Evolutionary conservation across 2,888 invertebrate species (phyloP).

Genomic region (Ecliptopera silaceata): DNA sequence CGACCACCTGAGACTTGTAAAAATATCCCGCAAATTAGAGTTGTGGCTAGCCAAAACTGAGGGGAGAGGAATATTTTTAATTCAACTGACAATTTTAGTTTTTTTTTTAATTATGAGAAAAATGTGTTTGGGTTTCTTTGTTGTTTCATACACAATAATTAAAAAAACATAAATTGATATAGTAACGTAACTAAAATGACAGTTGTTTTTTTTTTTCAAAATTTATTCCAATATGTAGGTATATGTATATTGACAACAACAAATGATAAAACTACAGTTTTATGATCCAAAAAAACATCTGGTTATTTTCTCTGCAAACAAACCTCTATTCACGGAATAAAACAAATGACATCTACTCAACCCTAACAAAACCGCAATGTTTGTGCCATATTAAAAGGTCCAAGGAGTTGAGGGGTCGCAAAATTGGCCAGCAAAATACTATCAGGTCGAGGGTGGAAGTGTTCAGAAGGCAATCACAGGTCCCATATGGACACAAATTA

Average conservation of each 20-base stretch:
- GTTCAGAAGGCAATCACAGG: slow-evolving; percentile 78
- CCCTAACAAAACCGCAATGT: slow-evolving; percentile 36
- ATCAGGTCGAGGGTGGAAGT: slow-evolving; percentile 66
- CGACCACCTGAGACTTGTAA: slow-evolving; percentile 80
- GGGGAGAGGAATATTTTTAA: slow-evolving; percentile 37
- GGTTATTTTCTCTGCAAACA: slow-evolving; percentile 13
- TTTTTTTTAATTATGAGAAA: too few relatives aligned
- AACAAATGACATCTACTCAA: slow-evolving; percentile 22
- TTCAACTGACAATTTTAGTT: neutral
- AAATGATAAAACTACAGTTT: neutral
- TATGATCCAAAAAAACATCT: slow-evolving; percentile 1
- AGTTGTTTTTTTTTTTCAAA: neutral
- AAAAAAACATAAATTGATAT: too few relatives aligned
- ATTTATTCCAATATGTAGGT: neutral
- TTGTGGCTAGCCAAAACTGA: slow-evolving; percentile 40
- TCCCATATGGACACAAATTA: slow-evolving; percentile 82
- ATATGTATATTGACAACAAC: neutral
- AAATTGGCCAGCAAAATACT: slow-evolving; percentile 72
- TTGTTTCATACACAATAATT: too few relatives aligned
- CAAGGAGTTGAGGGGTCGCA: slow-evolving; percentile 62
- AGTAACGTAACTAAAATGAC: too few relatives aligned
- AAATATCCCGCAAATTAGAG: slow-evolving; percentile 66
- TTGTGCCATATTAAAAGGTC: slow-evolving; percentile 56
- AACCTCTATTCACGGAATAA: slow-evolving; percentile 13
- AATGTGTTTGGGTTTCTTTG: too few relatives aligned